Percentiles rank a stretch among this genome's conserved stretches.
These are phyloP conservation scores for Eclectus roratus DNA, from an alignment of 2,113 vertebrate species.

Conservation along the genomic window DNA sequence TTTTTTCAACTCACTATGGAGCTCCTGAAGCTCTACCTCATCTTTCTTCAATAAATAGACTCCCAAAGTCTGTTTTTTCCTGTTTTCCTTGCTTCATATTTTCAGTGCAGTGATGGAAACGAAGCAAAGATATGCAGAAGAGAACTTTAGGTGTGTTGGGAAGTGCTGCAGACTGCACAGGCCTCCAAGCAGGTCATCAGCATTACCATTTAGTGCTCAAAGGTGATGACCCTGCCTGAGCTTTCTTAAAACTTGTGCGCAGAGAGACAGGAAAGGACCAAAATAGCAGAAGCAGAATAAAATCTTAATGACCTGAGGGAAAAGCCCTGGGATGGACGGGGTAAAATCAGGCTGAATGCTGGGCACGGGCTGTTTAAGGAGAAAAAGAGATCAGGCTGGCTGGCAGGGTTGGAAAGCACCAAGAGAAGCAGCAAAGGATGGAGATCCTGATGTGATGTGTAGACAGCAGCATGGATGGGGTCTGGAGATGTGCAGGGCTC, in stretches of 20 bases:
- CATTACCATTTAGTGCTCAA: neutral
- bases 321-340: neutral
- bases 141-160: neutral
- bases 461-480: accelerated
- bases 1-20: accelerated
- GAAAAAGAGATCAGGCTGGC: neutral
- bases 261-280: neutral
- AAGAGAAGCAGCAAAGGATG: neutral
- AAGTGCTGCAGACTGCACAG: neutral
- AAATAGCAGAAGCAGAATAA: neutral
- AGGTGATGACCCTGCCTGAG: neutral
- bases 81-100: neutral
- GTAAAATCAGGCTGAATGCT: neutral
- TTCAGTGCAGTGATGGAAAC: accelerated
- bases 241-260: neutral
- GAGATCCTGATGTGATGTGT: accelerated
- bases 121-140: neutral
- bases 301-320: neutral
- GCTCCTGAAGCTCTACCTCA: neutral
- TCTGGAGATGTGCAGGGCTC: neutral
- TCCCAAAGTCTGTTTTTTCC: accelerated
- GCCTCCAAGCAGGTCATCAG: neutral
- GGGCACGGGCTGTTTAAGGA: neutral
- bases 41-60: neutral
- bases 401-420: neutral